Evolutionary conservation across 2,888 invertebrate species (phyloP), one percentile per base, ranked within the genome.

Genomic region (Molanna angustata): DNA sequence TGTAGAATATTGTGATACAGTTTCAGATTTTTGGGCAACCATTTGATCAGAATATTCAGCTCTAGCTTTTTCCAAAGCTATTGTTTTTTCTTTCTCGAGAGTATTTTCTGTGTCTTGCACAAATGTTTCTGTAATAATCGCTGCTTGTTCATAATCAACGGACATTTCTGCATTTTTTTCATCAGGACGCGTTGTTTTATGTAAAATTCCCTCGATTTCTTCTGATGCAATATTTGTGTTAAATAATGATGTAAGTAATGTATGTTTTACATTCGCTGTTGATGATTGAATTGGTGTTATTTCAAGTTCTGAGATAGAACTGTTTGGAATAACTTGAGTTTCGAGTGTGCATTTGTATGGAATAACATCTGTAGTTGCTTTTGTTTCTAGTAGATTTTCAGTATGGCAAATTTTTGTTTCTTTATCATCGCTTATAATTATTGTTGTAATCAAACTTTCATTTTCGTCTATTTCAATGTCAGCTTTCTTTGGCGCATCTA

Each of bases 371-470:
- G 74, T 48, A 4, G 63, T 61, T 22, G 68, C 70, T 66, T 62
- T 27, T 49, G 54, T 57, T 50, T 62, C 53, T 46, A 48, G 53
- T 54, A 65, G 66, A 61, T 54, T 61, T 53, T 67, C 65, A 37
- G 66, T 64, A 13, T 67, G 68, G 11, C 69, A 64, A 11, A 84
- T 68, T 35, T 68, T 63, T 39, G 69, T 71, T 69, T 85, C 86
- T 62, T 76, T 77, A 56, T 84, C 80, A 41, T 74, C 74, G 2
- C 77, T 66, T 58, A 78, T 76, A 31, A 80, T 70, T 54, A 75
- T 75, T 41, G 78, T 81, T 4, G 80, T 76, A 13, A 79, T 70
- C 11, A 84, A 60, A 58, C 82, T 74, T 65, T 83, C 76, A 35
- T 74, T 75, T 63, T 80, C 73, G 61, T 76, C 74, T 40, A 78